A percentile compares a stretch with the other conserved stretches of the same genome.
Evolutionary conservation across 2,113 vertebrate genomes (phyloP).

Genomic region (Chloropsis hardwickii): DNA sequence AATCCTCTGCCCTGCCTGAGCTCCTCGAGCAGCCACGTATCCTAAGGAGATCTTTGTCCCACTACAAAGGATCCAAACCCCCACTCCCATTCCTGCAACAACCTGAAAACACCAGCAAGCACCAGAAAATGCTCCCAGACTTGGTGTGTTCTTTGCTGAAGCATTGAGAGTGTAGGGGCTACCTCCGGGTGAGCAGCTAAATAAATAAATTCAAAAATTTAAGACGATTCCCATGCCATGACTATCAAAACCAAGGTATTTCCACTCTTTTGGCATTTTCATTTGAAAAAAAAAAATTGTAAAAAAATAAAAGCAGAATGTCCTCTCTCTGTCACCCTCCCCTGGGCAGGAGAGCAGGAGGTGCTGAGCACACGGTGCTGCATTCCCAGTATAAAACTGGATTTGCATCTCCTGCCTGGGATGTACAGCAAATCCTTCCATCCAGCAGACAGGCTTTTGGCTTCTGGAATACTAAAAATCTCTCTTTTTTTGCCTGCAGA

Average conservation of each 20-base stretch:
- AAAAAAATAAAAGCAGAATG: background rate
- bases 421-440: background rate
- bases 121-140: background rate
- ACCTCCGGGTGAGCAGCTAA: background rate
- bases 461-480: background rate
- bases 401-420: background rate
- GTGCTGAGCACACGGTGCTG: background rate
- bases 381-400: background rate
- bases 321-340: background rate
- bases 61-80: background rate
- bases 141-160: background rate
- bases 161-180: too few relatives aligned
- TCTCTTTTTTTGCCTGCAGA: background rate
- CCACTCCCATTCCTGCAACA: background rate
- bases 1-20: too few relatives aligned
- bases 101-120: background rate
- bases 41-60: background rate
- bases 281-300: too few relatives aligned
- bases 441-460: background rate
- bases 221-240: background rate
- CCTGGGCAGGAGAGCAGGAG: background rate
- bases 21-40: fast-evolving
- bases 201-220: background rate
- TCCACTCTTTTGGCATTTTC: background rate
- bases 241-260: background rate